A percentile compares a stretch with the other conserved stretches of the same genome.
phyloP scores from a whole-genome alignment of 92 coral and sea anemone genomes.

The Hydrozoanthus gracilis region DNA sequence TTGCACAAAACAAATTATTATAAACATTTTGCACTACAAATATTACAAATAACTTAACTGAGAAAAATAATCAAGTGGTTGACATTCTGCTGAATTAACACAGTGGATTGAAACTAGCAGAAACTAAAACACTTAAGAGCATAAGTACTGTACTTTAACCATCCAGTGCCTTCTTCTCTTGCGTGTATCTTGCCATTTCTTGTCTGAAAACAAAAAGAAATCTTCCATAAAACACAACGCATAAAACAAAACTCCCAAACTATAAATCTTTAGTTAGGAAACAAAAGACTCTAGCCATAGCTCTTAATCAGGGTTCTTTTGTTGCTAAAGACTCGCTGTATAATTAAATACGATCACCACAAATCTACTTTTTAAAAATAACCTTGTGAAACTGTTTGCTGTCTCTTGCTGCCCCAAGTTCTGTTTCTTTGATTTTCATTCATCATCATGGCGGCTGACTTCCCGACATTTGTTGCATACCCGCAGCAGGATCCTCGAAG shows the following conservation, averaged over 20 bases:
- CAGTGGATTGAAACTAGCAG: background rate
- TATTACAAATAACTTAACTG: too few relatives aligned
- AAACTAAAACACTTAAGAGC: background rate
- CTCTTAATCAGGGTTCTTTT: too few relatives aligned
- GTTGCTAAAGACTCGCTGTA: too few relatives aligned
- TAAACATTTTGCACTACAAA: too few relatives aligned
- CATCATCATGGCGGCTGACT: constrained; percentile 88
- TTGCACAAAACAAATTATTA: too few relatives aligned
- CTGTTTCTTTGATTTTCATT: constrained; percentile 43
- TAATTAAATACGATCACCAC: too few relatives aligned
- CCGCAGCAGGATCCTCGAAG: constrained; percentile 44
- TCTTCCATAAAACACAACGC: background rate
- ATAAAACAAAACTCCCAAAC: background rate
- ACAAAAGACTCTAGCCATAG: background rate
- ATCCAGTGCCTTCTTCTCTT: constrained; percentile 51
- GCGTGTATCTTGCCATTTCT: constrained; percentile 33
- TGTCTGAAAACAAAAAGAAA: background rate
- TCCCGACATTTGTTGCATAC: constrained; percentile 76
- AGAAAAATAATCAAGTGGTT: too few relatives aligned
- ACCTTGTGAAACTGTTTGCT: constrained; percentile 30
- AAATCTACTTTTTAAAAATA: background rate
- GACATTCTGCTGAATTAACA: too few relatives aligned
- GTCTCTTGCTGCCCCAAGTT: constrained; percentile 32
- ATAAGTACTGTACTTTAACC: constrained; percentile 47
- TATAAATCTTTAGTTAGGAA: background rate